phyloP scores from a whole-genome alignment of 2,797 vertebrate species.

The Pseudocheirus occidentalis region DNA sequence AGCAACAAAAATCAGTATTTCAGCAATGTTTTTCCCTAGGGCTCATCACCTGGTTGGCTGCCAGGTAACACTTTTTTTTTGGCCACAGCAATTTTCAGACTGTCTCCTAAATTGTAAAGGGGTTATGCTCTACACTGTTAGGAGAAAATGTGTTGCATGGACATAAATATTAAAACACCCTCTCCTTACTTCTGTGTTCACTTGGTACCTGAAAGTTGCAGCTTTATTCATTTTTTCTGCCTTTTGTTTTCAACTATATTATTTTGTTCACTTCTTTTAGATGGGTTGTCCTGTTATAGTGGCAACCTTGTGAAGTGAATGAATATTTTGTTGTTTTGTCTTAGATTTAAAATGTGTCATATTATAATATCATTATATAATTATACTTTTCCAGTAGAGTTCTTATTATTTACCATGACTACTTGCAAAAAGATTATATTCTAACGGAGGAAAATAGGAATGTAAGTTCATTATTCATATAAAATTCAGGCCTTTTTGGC shows the following conservation, averaged over 20 bases:
- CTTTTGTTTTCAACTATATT: not conserved
- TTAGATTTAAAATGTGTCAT: not conserved
- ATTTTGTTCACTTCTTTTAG: not conserved
- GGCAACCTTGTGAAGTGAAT: not conserved
- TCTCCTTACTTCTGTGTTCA: not conserved
- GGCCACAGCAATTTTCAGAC: not conserved
- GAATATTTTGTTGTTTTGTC: not conserved
- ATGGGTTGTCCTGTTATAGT: not conserved
- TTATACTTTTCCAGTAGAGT: not conserved
- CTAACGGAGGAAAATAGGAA: not conserved
- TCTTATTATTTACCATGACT: not conserved
- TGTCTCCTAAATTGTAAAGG: not conserved
- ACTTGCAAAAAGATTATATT: not conserved
- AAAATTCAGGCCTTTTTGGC: conserved; percentile 31
- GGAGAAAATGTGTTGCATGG: not conserved
- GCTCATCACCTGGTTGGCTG: not conserved
- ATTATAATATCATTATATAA: not conserved
- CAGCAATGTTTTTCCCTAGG: not conserved
- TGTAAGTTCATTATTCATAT: conserved; percentile 12
- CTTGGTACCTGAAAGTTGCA: not conserved
- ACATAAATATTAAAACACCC: not conserved
- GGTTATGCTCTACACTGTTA: not conserved
- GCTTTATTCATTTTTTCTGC: not conserved
- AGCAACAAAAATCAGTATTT: not conserved
- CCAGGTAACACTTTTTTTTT: not conserved